Percentiles rank a stretch among this genome's conserved stretches.
phyloP scores from a whole-genome alignment of 2,888 invertebrate genomes.

The Aphodius sticticus region DNA sequence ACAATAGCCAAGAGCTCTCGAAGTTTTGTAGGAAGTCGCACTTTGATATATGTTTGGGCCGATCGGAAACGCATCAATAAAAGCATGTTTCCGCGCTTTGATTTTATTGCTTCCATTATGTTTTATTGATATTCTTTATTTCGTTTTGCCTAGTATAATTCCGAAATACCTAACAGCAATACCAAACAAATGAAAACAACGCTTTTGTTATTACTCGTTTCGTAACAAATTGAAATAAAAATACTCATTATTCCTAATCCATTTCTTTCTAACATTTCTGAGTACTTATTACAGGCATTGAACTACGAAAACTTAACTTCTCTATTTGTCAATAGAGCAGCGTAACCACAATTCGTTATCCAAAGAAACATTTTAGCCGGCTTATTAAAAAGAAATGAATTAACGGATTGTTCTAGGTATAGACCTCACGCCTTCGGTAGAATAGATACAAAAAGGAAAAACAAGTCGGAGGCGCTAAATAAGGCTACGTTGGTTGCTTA shows the following conservation, averaged over 20 bases:
- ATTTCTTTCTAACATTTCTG: not conserved
- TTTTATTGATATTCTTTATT: conserved; percentile 4
- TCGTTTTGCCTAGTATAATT: not conserved
- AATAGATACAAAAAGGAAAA: not conserved
- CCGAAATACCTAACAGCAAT: not conserved
- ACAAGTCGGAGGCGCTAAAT: not conserved
- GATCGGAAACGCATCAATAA: not conserved
- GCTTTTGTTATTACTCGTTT: not conserved
- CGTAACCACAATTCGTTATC: not conserved
- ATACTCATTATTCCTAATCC: not conserved
- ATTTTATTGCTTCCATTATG: not conserved
- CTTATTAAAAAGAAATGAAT: not conserved
- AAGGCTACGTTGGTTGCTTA: not conserved
- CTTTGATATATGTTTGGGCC: not conserved
- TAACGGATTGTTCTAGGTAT: not conserved
- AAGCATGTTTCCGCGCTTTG: not conserved
- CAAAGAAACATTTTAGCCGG: not conserved
- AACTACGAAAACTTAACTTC: not conserved
- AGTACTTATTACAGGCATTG: not conserved
- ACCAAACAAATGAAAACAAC: not conserved
- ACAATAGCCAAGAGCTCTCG: not conserved
- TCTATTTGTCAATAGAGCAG: not conserved
- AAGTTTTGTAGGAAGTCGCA: not conserved
- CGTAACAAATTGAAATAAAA: not conserved
- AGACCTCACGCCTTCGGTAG: not conserved